Conservation (phyloP, 2,888 invertebrate species). For the Elmis aenea region DNA sequence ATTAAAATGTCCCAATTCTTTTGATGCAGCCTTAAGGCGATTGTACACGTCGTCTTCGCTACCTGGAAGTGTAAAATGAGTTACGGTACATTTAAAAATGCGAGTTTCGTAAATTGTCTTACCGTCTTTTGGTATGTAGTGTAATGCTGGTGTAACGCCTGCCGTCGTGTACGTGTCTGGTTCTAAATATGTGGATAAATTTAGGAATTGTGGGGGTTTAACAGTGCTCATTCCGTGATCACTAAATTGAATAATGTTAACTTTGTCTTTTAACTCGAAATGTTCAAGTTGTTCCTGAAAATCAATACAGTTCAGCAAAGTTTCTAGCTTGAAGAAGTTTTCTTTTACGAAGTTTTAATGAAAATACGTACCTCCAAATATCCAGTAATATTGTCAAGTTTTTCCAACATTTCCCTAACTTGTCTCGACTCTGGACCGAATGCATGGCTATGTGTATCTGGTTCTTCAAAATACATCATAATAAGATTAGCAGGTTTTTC, state of each 20-base stretch:
- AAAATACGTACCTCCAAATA: slow-evolving; percentile 49
- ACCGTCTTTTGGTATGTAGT: slow-evolving; percentile 57
- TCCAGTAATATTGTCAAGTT: slow-evolving; percentile 52
- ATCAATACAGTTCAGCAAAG: too few relatives aligned
- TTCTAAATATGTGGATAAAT: slow-evolving; percentile 51
- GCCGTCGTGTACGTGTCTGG: slow-evolving; percentile 48
- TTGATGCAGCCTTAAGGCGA: slow-evolving; percentile 45
- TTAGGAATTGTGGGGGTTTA: slow-evolving; percentile 50
- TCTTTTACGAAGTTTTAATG: not conserved
- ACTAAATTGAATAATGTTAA: slow-evolving; percentile 64
- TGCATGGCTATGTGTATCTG: slow-evolving; percentile 60
- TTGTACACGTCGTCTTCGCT: slow-evolving; percentile 49
- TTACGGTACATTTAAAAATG: slow-evolving; percentile 1
- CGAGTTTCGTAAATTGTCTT: slow-evolving; percentile 13
- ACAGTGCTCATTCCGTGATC: slow-evolving; percentile 69
- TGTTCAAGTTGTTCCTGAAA: slow-evolving; percentile 48
- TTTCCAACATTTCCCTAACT: slow-evolving; percentile 43
- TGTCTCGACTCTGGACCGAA: slow-evolving; percentile 52
- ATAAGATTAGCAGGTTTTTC: slow-evolving; percentile 62
- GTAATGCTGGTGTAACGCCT: slow-evolving; percentile 55
- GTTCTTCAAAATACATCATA: slow-evolving; percentile 65
- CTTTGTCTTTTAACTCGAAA: slow-evolving; percentile 48
- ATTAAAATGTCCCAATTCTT: slow-evolving; percentile 47
- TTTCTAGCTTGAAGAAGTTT: too few relatives aligned
- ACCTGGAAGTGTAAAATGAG: slow-evolving; percentile 35